These are phyloP conservation scores for Stercorarius parasiticus DNA, from an alignment of 2,113 vertebrate genomes.

Conservation along the genomic window DNA sequence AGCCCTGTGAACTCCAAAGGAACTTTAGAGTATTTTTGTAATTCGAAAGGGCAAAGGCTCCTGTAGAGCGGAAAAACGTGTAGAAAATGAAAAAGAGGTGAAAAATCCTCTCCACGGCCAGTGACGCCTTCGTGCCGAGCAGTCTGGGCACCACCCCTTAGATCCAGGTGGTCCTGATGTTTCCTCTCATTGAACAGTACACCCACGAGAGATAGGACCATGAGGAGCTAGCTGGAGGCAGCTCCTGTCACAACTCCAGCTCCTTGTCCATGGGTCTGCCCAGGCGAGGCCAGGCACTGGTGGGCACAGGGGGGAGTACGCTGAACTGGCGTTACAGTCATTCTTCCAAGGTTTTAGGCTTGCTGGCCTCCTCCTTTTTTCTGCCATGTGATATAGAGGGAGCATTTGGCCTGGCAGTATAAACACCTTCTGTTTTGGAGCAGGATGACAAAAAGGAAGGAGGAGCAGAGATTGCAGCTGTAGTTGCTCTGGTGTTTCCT, in stretches of 20 bases:
- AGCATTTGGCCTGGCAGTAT: background rate
- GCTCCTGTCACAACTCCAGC: background rate
- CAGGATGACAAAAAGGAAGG: background rate
- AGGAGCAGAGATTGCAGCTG: background rate
- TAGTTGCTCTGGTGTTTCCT: background rate
- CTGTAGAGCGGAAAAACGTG: background rate
- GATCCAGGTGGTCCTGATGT: background rate
- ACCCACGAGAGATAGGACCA: accelerated
- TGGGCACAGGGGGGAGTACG: background rate
- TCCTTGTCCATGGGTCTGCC: accelerated
- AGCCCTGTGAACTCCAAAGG: background rate
- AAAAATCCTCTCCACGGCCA: background rate
- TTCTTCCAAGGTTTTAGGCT: background rate
- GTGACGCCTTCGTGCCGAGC: accelerated
- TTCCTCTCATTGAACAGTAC: background rate
- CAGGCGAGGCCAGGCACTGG: background rate
- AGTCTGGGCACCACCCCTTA: background rate
- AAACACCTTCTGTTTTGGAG: background rate
- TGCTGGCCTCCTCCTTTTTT: background rate
- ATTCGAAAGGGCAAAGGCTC: background rate
- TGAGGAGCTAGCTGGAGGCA: accelerated
- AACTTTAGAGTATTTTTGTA: background rate
- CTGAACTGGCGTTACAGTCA: background rate
- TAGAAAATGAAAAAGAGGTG: background rate
- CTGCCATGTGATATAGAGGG: background rate